Base-by-base conservation (phyloP, 2,888 invertebrate species). In the Tridacna crocea region DNA sequence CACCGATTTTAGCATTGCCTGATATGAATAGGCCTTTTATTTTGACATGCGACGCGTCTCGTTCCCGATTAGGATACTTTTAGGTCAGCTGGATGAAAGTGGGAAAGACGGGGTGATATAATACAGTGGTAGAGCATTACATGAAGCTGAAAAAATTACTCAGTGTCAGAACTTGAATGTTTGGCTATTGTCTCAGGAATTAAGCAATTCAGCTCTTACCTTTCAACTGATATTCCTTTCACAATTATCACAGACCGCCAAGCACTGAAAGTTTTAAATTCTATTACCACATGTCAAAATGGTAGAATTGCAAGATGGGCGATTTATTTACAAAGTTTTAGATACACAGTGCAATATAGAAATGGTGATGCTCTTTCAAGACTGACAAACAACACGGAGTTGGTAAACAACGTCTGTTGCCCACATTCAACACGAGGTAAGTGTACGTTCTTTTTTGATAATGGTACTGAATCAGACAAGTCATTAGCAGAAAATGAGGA, bases 1-100 rank as follows among this genome's bases (percentile, higher is more conserved):
- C 87, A 22, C 86, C 88, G 24, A 65, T 87, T 22, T 26, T 88
- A 19, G 80, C 83, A 47, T 88, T 87, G 65, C 85, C 84, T 12
- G 77, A 82, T 22, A 79, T 82, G 77, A 58, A 80, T 4, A 79
- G 79, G 74, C 48, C 73, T 10, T 83, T 85, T n/a, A 85, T 82
- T 6, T 63, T 88, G 0, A 82, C 86, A 24, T 79, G 78, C 66
- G 85, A 88, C 79, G 87, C 87, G 13, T 83, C 79, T 8, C 19
- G 47, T 0, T 76, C 76, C 22, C 86, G 80, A 4, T n/a, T 89
- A 0, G 87, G 87, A 4, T 87, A 79, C 46, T 87, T 17, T 58
- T 88, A 26, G 83, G 82, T 0, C 89, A 88, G 48, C n/a, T 70
- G 55, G 85, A 84, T 68, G 73, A 82, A 6, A 36, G 77, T 22